These are phyloP conservation scores for Dioctria rufipes DNA, from an alignment of 2,888 invertebrate species.

Conservation along the genomic window DNA sequence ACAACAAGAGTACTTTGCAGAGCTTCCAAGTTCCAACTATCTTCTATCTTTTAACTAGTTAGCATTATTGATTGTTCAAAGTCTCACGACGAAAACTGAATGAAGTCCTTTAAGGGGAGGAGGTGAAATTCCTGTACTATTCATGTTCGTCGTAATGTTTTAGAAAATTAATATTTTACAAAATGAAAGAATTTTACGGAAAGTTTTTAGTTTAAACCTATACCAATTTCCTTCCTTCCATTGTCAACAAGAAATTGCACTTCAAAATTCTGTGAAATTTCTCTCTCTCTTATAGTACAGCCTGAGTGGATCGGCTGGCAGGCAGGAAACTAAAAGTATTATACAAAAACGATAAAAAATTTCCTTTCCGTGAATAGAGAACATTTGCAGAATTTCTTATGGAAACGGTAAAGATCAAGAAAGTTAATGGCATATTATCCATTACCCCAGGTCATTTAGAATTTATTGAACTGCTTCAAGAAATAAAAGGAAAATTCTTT, in stretches of 20 bases:
- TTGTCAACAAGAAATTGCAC: slow-evolving; percentile 47
- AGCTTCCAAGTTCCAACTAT: slow-evolving; percentile 13
- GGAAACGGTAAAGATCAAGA: slow-evolving; percentile 19
- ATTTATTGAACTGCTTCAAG: no score
- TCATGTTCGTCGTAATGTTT: no score
- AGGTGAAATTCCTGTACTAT: no score
- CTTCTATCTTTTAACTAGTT: slow-evolving; percentile 3
- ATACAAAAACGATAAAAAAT: slow-evolving; percentile 24
- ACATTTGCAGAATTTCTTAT: slow-evolving; percentile 1
- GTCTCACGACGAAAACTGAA: no score
- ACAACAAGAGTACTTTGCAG: slow-evolving; percentile 7
- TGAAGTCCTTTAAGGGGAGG: no score
- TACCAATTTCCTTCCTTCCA: slow-evolving; percentile 23
- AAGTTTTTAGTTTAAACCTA: slow-evolving; percentile 38
- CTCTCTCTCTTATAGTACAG: no score
- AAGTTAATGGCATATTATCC: no score
- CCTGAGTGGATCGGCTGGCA: background rate
- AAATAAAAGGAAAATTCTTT: no score
- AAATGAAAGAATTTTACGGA: slow-evolving; percentile 16
- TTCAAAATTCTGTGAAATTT: slow-evolving; percentile 16
- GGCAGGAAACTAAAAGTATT: background rate
- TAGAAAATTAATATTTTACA: no score
- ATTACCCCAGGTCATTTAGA: no score
- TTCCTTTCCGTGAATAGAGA: slow-evolving; percentile 6
- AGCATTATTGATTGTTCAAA: slow-evolving; percentile 20